These are phyloP conservation scores for Chiloscyllium punctatum DNA, from an alignment of 2,797 vertebrate genomes.

Conservation along the genomic window DNA sequence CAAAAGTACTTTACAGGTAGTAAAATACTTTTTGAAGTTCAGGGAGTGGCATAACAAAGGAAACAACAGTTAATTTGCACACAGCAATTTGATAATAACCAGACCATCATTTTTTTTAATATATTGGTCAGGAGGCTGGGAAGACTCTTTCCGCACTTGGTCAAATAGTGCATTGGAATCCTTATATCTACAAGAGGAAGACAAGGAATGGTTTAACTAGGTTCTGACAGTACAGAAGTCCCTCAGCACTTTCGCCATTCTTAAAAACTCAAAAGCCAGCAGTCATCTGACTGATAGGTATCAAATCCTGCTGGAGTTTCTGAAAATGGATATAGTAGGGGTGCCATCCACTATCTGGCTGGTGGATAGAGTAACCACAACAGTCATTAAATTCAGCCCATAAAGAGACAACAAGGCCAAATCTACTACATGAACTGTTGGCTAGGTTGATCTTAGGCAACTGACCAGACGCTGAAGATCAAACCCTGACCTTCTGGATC, in stretches of 20 bases:
- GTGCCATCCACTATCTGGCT: too few relatives aligned
- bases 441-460: not conserved
- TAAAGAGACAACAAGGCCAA: not conserved
- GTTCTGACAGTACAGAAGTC: not conserved
- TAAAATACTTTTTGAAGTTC: not conserved
- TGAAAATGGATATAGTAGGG: too few relatives aligned
- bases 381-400: too few relatives aligned
- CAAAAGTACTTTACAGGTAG: not conserved
- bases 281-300: not conserved
- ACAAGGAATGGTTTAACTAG: not conserved
- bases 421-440: not conserved
- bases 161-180: not conserved
- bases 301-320: not conserved
- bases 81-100: not conserved
- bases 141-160: not conserved
- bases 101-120: not conserved
- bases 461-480: not conserved
- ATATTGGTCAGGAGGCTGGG: not conserved
- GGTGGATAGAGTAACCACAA: too few relatives aligned
- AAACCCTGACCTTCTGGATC: not conserved
- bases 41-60: not conserved
- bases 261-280: too few relatives aligned
- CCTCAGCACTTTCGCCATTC: not conserved
- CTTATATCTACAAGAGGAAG: not conserved
- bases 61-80: not conserved